phyloP scores from a whole-genome alignment of 2,888 invertebrate genomes.

The Apotomis turbidana region DNA sequence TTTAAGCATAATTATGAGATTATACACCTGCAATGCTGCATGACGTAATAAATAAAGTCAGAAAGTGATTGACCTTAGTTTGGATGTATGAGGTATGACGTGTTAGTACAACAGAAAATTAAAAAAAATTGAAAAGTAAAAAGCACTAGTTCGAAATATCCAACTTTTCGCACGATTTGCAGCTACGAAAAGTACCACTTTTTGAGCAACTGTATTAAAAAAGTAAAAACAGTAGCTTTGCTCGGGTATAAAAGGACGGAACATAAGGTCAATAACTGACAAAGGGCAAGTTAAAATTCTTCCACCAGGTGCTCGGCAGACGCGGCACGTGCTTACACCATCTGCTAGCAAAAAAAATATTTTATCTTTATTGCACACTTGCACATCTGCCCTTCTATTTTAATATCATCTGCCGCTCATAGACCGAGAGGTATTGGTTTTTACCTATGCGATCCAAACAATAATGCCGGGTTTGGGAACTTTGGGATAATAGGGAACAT shows the following conservation, averaged over 20 bases:
- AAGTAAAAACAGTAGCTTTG: too few species aligned
- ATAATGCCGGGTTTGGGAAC: conserved; percentile 13
- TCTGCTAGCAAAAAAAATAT: conserved; percentile 68
- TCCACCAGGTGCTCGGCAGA: conserved; percentile 70
- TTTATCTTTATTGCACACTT: conserved; percentile 68
- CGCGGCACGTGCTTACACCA: conserved; percentile 75
- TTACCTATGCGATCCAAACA: conserved; percentile 19
- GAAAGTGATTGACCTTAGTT: too few species aligned
- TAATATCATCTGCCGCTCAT: conserved; percentile 57
- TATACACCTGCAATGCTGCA: too few species aligned
- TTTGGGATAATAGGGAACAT: background rate
- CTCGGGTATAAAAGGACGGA: background rate
- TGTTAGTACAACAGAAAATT: too few species aligned
- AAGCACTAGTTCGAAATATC: too few species aligned
- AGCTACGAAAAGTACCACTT: too few species aligned
- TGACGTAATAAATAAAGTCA: too few species aligned
- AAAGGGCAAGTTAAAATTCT: conserved; percentile 43
- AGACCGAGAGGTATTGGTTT: conserved; percentile 22
- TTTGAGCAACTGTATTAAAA: too few species aligned
- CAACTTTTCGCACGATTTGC: too few species aligned
- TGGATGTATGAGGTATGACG: too few species aligned
- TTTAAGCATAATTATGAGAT: too few species aligned
- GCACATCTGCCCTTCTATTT: conserved; percentile 70
- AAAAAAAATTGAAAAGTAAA: too few species aligned
- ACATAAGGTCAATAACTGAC: conserved; percentile 28